Conservation (phyloP, 2,797 vertebrate genomes). For the Coccyzus lansbergi region DNA sequence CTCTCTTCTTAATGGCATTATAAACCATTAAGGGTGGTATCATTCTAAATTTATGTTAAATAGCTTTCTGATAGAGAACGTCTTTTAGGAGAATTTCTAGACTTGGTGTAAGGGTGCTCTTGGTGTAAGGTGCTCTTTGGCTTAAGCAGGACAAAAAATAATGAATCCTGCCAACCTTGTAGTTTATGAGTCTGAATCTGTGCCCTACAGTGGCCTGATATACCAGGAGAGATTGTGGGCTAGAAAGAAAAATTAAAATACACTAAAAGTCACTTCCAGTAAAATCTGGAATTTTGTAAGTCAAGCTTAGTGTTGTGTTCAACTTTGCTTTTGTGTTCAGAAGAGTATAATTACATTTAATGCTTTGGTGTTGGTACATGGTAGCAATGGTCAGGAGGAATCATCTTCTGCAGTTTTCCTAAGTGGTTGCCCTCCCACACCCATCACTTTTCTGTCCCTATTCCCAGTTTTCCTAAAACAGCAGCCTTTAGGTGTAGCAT, state of each 20-base stretch:
- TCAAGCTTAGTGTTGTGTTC: background rate
- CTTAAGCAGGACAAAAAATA: background rate
- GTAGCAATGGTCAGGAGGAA: background rate
- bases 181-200: background rate
- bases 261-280: background rate
- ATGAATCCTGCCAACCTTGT: background rate
- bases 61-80: background rate
- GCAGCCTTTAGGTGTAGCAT: background rate
- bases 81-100: background rate
- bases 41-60: background rate
- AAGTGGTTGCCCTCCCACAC: background rate
- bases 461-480: background rate
- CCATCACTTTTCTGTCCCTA: background rate
- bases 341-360: background rate
- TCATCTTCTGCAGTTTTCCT: background rate
- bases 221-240: background rate
- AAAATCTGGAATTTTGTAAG: background rate
- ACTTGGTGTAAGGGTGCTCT: background rate
- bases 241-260: background rate
- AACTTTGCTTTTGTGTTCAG: background rate
- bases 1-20: background rate
- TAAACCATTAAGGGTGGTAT: background rate
- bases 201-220: background rate
- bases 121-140: background rate
- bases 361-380: background rate